phyloP scores from a whole-genome alignment of 1,140 invertebrate species.

The Lethrus apterus region DNA sequence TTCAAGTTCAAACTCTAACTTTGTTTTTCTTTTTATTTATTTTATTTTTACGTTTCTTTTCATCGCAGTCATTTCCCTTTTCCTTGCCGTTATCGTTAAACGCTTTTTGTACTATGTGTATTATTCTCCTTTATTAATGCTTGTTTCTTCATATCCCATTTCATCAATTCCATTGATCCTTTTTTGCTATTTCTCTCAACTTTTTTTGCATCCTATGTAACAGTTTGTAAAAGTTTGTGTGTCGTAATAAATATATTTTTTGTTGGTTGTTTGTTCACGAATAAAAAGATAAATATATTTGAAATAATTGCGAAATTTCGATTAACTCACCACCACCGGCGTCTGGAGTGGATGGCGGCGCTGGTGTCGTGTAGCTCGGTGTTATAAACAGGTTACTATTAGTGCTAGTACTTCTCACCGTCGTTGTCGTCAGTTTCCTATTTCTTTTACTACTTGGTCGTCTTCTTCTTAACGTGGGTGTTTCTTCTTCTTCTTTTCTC shows the following conservation, averaged over 20 bases:
- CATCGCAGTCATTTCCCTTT: too few relatives aligned
- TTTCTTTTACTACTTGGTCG: slow-evolving; percentile 21
- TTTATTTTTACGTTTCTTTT: neutral
- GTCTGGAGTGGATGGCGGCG: slow-evolving; percentile 84
- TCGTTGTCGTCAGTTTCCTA: slow-evolving; percentile 34
- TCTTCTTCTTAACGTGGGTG: slow-evolving; percentile 15
- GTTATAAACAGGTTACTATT: slow-evolving; percentile 42
- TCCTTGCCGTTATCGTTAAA: too few relatives aligned
- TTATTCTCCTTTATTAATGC: too few relatives aligned
- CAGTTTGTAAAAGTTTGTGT: too few relatives aligned
- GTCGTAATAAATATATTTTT: too few relatives aligned
- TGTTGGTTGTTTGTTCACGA: too few relatives aligned
- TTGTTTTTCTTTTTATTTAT: neutral
- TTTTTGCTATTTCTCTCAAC: too few relatives aligned
- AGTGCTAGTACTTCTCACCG: slow-evolving; percentile 38
- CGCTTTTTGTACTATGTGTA: too few relatives aligned
- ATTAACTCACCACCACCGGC: slow-evolving; percentile 63
- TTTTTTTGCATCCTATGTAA: too few relatives aligned
- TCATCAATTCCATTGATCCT: too few relatives aligned
- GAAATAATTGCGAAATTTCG: slow-evolving; percentile 9
- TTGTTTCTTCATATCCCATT: too few relatives aligned
- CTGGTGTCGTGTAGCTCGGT: slow-evolving; percentile 58
- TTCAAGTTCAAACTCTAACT: slow-evolving; percentile 1
- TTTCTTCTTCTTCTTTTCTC: slow-evolving; percentile 20
- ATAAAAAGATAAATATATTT: neutral